Base-by-base conservation (phyloP, 2,888 invertebrate species). In the Colletes collaris region DNA sequence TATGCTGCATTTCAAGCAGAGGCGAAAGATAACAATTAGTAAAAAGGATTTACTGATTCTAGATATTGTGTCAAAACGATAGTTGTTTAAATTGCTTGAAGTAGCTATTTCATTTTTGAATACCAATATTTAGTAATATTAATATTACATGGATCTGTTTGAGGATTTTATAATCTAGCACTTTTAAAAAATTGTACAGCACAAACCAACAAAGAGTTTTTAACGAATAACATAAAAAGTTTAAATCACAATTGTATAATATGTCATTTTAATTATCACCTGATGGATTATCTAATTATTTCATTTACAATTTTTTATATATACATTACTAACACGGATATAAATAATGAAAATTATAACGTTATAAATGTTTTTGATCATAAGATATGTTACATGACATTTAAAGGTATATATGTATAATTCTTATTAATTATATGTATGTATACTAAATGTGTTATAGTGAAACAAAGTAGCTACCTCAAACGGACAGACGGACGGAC, bases 1-100 rank as follows among this genome's bases (percentile, higher is more conserved):
- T 93, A 93, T 90, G 93, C 93, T 93, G 92, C 92, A 86, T 92
- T 90, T 91, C 88, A 92, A 92, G 92, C 92, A 93, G 90, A 92
- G 89, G 90, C 92, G 90, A 92, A 91, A 92, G 89, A 91, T 85
- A 89, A 89, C 87, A 85, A 92, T 92, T 92, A 92, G 91, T 92
- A 88, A 88, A 86, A 76, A 74, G 81, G 87, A 84, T 81, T 82
- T 74, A 58, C 69, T 66, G 56, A 76, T 78, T 81, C 62, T 75
- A 59, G 27, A 49, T 67, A 79, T 73, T 49, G 50, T 74, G 65
- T 63, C 77, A 74, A 78, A 16, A 75, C 27, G 64, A 74, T 53
- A 79, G 66, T 73, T 66, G 50, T 62, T 72, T 58, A 62, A 80
- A 70, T 55, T 81, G 58, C 66, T 72, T 62, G 75, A 76, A 79